phyloP scores from a whole-genome alignment of 2,113 vertebrate genomes.

The Pseudopodoces humilis region DNA sequence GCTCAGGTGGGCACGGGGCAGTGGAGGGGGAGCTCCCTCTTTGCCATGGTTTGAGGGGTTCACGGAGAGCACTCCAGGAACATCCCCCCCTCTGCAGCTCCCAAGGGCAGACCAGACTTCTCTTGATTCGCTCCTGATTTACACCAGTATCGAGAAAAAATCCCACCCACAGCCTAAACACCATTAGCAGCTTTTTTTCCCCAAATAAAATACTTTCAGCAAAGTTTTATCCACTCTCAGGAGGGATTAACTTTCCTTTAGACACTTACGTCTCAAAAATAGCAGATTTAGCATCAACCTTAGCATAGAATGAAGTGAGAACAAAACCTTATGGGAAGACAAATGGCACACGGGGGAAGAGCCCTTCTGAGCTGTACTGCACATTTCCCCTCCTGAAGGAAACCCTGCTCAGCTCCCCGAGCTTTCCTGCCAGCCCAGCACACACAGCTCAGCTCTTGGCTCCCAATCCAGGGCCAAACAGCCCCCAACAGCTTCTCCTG shows the following conservation, averaged over 20 bases:
- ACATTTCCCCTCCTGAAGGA: not conserved
- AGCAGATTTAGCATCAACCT: not conserved
- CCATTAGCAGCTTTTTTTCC: not conserved
- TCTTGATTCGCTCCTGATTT: not conserved
- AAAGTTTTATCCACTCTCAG: not conserved
- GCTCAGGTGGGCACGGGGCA: not conserved
- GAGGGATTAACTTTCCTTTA: not conserved
- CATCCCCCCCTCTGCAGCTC: not conserved
- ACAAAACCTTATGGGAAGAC: not conserved
- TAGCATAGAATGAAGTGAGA: not conserved
- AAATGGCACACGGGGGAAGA: not conserved
- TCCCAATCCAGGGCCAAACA: not conserved
- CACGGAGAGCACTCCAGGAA: not conserved
- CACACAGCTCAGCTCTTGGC: accelerated
- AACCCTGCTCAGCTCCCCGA: accelerated
- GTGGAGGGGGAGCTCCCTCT: not conserved
- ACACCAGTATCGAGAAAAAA: not conserved
- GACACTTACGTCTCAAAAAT: not conserved
- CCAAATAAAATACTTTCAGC: not conserved
- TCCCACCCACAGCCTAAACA: not conserved
- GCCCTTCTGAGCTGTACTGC: accelerated
- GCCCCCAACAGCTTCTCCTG: not conserved
- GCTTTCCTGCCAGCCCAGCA: not conserved
- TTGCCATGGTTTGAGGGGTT: accelerated
- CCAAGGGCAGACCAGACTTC: not conserved